phyloP scores from a whole-genome alignment of 2,888 invertebrate species.

The Machimus atricapillus region DNA sequence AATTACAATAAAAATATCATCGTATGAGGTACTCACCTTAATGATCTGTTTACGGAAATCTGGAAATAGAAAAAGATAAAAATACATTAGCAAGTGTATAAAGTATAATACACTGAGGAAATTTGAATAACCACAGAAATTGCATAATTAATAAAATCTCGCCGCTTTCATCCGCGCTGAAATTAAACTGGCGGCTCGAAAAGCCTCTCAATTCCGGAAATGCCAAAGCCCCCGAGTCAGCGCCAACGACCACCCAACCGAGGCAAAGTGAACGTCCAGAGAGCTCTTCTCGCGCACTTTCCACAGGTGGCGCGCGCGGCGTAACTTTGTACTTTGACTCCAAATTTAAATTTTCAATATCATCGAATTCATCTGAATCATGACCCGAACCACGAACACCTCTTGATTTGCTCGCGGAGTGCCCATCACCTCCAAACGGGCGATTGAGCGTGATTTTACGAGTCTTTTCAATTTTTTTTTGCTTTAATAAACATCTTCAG shows the following conservation, averaged over 20 bases:
- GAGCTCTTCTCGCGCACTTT: neutral
- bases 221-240: constrained; percentile 17
- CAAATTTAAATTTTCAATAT: neutral
- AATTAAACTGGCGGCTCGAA: neutral
- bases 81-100: neutral
- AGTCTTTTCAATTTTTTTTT: neutral
- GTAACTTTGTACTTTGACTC: neutral
- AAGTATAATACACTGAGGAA: neutral
- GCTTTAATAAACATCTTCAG: neutral
- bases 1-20: neutral
- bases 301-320: neutral
- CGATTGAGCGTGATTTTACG: neutral
- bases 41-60: neutral
- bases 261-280: neutral
- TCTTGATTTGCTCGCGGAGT: neutral
- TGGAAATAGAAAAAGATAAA: neutral
- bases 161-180: neutral
- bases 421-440: neutral
- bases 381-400: neutral
- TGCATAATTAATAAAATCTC: neutral
- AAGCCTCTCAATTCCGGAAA: constrained; percentile 22
- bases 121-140: neutral
- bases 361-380: neutral
- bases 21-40: neutral
- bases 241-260: constrained; percentile 3